Base-by-base conservation (phyloP, 2,888 invertebrate genomes). In the Seira ritae region DNA sequence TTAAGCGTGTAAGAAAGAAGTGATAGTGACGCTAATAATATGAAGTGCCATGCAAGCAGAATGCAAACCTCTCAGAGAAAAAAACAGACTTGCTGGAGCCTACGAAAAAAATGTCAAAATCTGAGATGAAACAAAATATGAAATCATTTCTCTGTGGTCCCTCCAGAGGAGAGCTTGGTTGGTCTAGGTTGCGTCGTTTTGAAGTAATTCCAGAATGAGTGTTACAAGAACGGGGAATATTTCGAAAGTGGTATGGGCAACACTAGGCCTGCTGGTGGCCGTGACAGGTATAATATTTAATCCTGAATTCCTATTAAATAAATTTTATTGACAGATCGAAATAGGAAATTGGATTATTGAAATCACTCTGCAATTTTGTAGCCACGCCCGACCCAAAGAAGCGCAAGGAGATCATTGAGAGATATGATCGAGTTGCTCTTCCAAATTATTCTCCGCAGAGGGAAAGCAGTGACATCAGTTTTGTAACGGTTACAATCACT, bases 361-460 rank as follows among this genome's bases (percentile, higher is more conserved):
- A 42, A 42, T 12, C 42, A 42, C 4, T 42, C n/a, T n/a, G n/a
- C 12, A n/a, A 50, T 50, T 50, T 65, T 69, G 78, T n/a, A 75
- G 82, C 73, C 19, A 87, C 86, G 20, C 87, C 88, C 8, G 81
- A 88, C 74, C 88, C 88, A 23, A 84, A 77, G 20, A 78, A 81
- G 60, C 72, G 88, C 20, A 79, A 80, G 66, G 72, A 67, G 0
- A 10, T 87, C 0, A 17, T 84, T 1, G 71, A 85, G n/a, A 67
- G 70, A 10, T 88, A 88, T 80, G 87, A 88, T 22, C 70, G 74
- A 65, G 20, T 86, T 31, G 86, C 88, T 8, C 62, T 87, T 17
- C 88, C 88, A 6, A 87, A 78, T 76, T 84, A 77, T 46, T 62
- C 55, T 1, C 10, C 65, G 1, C 20, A 70, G 10, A 66, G 46